Conservation (phyloP, 2,113 vertebrate species). For the Scophthalmus maximus region DNA sequence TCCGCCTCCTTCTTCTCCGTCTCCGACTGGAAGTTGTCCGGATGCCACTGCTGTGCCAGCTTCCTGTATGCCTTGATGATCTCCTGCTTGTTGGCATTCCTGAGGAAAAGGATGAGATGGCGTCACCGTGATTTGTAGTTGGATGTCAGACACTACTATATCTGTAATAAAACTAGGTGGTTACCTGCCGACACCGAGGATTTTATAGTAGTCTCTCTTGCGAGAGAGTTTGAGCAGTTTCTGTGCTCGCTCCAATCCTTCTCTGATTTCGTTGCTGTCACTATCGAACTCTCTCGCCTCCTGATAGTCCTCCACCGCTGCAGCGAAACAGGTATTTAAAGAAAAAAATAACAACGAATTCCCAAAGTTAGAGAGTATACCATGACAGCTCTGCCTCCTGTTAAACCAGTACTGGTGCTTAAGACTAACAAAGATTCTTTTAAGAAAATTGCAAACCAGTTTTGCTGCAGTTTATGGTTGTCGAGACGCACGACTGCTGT, state of each 20-base stretch:
- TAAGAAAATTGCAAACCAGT: no score
- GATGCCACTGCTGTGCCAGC: slow-evolving; percentile 86
- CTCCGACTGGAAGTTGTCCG: slow-evolving; percentile 87
- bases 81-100: slow-evolving; percentile 83
- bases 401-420: not conserved
- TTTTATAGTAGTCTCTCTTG: slow-evolving; percentile 89
- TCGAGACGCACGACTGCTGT: not conserved
- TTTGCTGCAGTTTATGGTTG: not conserved
- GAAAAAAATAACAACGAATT: no score
- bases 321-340: no score
- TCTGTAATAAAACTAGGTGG: not conserved
- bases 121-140: no score
- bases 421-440: no score
- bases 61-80: slow-evolving; percentile 83
- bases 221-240: slow-evolving; percentile 86
- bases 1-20: slow-evolving; percentile 86
- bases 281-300: slow-evolving; percentile 85
- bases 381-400: not conserved
- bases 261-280: slow-evolving; percentile 82
- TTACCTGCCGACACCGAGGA: slow-evolving; percentile 80
- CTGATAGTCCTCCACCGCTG: slow-evolving; percentile 87
- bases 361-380: no score
- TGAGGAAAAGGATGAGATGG: slow-evolving; percentile 47
- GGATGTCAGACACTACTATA: not conserved
- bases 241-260: slow-evolving; percentile 86